phyloP scores from a whole-genome alignment of 2,797 vertebrate species.

The Hemibagrus guttatus region DNA sequence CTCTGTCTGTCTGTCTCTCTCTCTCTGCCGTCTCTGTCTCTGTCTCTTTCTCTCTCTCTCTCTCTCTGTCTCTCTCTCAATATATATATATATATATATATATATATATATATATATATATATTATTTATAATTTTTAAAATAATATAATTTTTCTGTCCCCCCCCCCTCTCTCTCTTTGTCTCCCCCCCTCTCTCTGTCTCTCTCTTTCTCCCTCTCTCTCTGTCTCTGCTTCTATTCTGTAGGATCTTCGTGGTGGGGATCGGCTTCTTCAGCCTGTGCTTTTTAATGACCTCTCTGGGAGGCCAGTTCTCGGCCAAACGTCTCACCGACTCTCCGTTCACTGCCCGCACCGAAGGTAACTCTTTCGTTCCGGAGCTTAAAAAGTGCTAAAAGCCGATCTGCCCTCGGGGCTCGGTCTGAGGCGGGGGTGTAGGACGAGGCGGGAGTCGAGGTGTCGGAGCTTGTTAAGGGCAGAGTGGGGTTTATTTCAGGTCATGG shows the following conservation, averaged over 20 bases:
- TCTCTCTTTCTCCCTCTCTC: too few relatives aligned
- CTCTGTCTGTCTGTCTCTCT: too few relatives aligned
- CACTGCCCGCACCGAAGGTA: conserved; percentile 93
- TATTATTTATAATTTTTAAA: too few relatives aligned
- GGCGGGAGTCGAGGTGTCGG: background rate
- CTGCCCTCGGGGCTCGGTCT: background rate
- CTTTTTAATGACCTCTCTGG: conserved; percentile 98
- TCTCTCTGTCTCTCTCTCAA: too few relatives aligned
- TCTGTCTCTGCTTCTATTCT: conserved; percentile 79
- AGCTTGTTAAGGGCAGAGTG: conserved; percentile 15
- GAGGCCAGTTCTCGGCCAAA: conserved; percentile 92
- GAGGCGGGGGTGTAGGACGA: background rate
- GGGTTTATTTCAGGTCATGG: conserved; percentile 23
- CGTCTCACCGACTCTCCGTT: conserved; percentile 90
- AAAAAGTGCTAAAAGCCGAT: background rate
- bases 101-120: too few relatives aligned
- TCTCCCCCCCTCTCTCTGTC: too few relatives aligned
- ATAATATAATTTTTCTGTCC: too few relatives aligned
- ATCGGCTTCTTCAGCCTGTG: conserved; percentile 97
- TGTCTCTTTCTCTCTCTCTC: too few relatives aligned
- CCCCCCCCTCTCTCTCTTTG: too few relatives aligned
- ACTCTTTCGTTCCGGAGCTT: conserved; percentile 83
- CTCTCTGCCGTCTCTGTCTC: too few relatives aligned
- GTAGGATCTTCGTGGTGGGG: conserved; percentile 93
- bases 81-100: too few relatives aligned